These are phyloP conservation scores for Bicyclus anynana DNA, from an alignment of 1,140 invertebrate genomes.

Conservation along the genomic window DNA sequence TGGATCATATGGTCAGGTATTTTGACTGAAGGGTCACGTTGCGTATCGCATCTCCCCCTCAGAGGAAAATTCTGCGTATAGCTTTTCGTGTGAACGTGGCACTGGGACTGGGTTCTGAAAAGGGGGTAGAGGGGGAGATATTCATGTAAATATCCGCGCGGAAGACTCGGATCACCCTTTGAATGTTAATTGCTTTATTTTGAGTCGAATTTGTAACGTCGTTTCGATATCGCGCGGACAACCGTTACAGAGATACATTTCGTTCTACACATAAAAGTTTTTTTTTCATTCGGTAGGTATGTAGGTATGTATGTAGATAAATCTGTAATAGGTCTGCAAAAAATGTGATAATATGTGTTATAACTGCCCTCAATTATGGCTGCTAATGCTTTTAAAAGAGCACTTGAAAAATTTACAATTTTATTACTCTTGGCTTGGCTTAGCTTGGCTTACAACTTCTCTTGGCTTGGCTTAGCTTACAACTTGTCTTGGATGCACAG, in stretches of 20 bases:
- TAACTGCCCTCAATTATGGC: too few species aligned
- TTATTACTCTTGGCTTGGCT: too few species aligned
- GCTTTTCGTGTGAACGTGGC: constrained; percentile 24
- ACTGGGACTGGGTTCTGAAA: neutral
- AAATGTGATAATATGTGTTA: too few species aligned
- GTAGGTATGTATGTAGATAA: too few species aligned
- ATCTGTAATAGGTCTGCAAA: too few species aligned
- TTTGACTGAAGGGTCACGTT: neutral
- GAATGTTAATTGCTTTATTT: constrained; percentile 25
- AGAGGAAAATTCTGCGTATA: neutral
- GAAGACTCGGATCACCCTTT: constrained; percentile 23
- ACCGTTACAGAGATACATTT: neutral
- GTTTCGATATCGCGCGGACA: neutral
- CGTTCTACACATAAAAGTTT: too few species aligned
- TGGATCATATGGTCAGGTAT: neutral
- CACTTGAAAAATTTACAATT: too few species aligned
- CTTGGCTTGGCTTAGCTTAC: too few species aligned
- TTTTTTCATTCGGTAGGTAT: too few species aligned
- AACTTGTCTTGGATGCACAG: too few species aligned
- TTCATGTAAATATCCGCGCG: constrained; percentile 30
- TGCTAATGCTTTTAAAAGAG: too few species aligned
- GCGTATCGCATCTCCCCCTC: neutral
- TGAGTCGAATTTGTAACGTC: neutral
- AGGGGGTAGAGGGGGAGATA: constrained; percentile 6
- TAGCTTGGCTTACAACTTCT: too few species aligned